These are phyloP conservation scores for Dasyprocta punctata DNA, from an alignment of 2,113 vertebrate genomes.

Conservation along the genomic window DNA sequence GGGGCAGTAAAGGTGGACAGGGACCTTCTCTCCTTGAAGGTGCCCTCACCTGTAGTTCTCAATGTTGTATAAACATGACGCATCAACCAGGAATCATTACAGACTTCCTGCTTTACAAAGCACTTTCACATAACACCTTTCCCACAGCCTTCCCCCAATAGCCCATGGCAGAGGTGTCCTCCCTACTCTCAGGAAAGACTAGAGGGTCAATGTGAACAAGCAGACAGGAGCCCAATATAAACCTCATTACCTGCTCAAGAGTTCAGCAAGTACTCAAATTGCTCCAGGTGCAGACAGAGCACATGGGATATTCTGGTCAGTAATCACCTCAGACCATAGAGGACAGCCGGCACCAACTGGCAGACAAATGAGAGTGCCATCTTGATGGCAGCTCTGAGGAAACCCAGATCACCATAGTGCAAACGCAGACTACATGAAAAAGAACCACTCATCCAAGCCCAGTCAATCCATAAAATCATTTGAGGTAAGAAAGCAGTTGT, in stretches of 20 bases:
- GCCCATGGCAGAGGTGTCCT: background rate
- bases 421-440: rapidly evolving
- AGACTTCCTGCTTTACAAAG: background rate
- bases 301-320: background rate
- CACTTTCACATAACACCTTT: background rate
- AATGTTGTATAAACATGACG: background rate
- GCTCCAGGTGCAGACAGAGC: background rate
- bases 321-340: background rate
- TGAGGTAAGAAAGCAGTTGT: background rate
- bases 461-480: background rate
- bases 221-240: background rate
- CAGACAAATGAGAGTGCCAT: rapidly evolving
- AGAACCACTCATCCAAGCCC: background rate
- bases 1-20: background rate
- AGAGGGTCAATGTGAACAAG: background rate
- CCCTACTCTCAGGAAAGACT: background rate
- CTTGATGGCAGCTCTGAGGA: background rate
- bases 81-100: background rate
- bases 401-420: background rate
- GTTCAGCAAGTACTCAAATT: background rate
- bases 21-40: background rate
- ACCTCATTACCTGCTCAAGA: background rate
- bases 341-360: background rate
- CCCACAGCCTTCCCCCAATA: background rate
- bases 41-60: background rate